Evolutionary conservation across 2,797 vertebrate species (phyloP).

Genomic region (Aphelocoma californica): DNA sequence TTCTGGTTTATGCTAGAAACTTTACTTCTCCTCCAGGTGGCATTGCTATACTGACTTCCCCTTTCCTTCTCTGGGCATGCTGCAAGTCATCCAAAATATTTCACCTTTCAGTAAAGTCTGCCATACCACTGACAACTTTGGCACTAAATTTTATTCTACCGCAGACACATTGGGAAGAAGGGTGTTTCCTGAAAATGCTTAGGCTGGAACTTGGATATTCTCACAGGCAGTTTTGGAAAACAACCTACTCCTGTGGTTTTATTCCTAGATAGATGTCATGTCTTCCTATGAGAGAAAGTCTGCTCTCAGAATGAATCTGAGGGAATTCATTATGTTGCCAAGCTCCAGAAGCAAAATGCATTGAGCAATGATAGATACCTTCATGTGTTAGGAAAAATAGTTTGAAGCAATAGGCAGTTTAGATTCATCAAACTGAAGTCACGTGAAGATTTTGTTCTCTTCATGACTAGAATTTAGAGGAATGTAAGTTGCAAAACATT

Average conservation of each 20-base stretch:
- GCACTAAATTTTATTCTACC: neutral
- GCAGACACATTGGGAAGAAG: neutral
- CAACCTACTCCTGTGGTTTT: neutral
- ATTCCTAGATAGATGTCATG: slow-evolving; percentile 30
- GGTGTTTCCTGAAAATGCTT: slow-evolving; percentile 5
- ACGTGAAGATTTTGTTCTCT: neutral
- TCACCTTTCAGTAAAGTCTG: neutral
- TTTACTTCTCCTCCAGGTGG: slow-evolving; percentile 29
- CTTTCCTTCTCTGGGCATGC: neutral
- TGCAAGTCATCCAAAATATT: neutral
- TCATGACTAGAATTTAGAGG: neutral
- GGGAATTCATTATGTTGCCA: neutral
- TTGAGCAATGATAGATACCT: neutral
- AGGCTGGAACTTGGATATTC: neutral
- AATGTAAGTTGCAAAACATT: neutral
- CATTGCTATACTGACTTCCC: slow-evolving; percentile 3
- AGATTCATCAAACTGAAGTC: neutral
- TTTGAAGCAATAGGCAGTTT: neutral
- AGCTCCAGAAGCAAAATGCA: neutral
- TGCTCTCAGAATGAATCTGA: neutral
- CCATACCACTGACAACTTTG: neutral
- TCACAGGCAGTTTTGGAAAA: slow-evolving; percentile 5
- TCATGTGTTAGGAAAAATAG: neutral
- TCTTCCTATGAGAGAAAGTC: neutral
- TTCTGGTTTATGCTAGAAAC: neutral